Conservation (phyloP, 2,888 invertebrate species). For the Drosophila greeni region DNA sequence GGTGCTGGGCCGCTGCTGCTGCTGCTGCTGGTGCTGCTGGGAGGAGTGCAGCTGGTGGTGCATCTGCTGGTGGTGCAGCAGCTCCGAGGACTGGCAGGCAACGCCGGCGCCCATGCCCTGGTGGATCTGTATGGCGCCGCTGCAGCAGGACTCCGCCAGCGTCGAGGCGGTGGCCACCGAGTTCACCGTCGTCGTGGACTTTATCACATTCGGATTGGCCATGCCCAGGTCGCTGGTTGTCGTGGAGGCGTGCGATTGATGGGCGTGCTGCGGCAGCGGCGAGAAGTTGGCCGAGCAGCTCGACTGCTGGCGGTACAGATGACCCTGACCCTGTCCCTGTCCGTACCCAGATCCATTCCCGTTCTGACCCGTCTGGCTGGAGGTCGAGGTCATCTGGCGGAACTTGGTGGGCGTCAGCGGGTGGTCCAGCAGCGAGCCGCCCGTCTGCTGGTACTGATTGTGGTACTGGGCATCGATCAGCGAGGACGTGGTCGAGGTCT, state of each 20-base stretch:
- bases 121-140: constrained; percentile 74
- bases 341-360: constrained; percentile 37
- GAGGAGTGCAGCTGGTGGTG: constrained; percentile 56
- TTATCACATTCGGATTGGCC: constrained; percentile 78
- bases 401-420: constrained; percentile 78
- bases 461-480: constrained; percentile 77
- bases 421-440: constrained; percentile 78
- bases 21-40: constrained; percentile 46
- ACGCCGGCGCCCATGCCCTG: constrained; percentile 74
- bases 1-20: constrained; percentile 44
- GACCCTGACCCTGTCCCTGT: constrained; percentile 61
- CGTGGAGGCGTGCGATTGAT: constrained; percentile 78
- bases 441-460: constrained; percentile 78
- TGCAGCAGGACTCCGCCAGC: constrained; percentile 77
- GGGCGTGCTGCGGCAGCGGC: constrained; percentile 77
- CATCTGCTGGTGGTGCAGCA: constrained; percentile 49
- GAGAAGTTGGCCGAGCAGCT: constrained; percentile 78
- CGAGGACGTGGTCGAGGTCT: constrained; percentile 78
- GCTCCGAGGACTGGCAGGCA: constrained; percentile 74
- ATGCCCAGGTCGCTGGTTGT: constrained; percentile 77
- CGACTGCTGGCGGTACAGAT: constrained; percentile 78
- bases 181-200: constrained; percentile 78
- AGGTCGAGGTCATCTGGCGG: constrained; percentile 77
- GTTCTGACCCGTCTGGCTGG: constrained; percentile 77
- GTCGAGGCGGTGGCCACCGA: constrained; percentile 77